These are phyloP conservation scores for Torymus auratus DNA, from an alignment of 2,888 invertebrate genomes.

Conservation along the genomic window DNA sequence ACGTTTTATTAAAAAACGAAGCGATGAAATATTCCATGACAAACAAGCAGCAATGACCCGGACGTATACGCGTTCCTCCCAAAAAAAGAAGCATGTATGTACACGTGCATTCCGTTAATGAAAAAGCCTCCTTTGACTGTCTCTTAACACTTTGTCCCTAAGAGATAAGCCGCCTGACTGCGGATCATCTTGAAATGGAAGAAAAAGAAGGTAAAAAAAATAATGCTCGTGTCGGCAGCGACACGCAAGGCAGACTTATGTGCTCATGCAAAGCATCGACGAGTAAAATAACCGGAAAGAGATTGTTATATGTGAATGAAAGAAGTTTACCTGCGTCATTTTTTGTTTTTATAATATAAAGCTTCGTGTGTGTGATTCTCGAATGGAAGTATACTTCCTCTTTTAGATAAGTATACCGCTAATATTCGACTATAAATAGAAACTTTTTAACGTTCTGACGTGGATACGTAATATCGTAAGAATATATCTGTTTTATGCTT, in stretches of 20 bases:
- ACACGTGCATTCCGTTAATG: not conserved
- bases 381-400: too few species aligned
- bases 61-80: not conserved
- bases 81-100: not conserved
- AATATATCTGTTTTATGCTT: too few species aligned
- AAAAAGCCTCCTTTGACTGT: not conserved
- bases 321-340: conserved; percentile 17
- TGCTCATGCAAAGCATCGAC: conserved; percentile 25
- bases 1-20: too few species aligned
- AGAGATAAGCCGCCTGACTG: conserved; percentile 24
- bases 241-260: conserved; percentile 10
- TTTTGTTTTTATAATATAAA: conserved; percentile 9
- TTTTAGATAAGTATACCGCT: too few species aligned
- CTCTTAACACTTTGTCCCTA: conserved; percentile 6
- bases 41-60: not conserved
- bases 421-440: too few species aligned
- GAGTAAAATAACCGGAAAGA: conserved; percentile 48
- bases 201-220: not conserved
- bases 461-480: too few species aligned
- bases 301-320: conserved; percentile 37
- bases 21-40: not conserved
- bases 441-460: too few species aligned
- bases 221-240: not conserved
- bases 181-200: not conserved
- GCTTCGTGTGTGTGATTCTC: too few species aligned